These are phyloP conservation scores for Mylabris phalerata DNA, from an alignment of 1,140 invertebrate genomes.

Conservation along the genomic window DNA sequence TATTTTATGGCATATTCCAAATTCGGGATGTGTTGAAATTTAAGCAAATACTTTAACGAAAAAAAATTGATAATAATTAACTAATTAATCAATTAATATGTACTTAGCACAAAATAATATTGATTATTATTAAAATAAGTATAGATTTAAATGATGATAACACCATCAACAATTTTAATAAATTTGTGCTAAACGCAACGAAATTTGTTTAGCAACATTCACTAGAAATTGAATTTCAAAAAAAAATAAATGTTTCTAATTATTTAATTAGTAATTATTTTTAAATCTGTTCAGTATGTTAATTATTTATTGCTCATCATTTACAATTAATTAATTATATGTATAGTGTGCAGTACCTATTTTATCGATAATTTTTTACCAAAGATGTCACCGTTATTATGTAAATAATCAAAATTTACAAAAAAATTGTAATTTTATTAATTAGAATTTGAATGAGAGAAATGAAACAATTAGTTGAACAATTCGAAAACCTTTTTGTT, in stretches of 20 bases:
- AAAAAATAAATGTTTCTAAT: not conserved
- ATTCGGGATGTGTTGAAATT: conserved; percentile 13
- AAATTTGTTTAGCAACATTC: conserved; percentile 24
- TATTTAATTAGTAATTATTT: conserved; percentile 16
- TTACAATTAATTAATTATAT: conserved; percentile 1
- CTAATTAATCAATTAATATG: conserved; percentile 10
- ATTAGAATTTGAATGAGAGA: conserved; percentile 19
- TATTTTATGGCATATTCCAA: conserved; percentile 12
- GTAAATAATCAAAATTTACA: conserved; percentile 34
- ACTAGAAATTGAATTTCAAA: conserved; percentile 9
- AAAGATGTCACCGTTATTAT: conserved; percentile 30
- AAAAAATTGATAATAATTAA: conserved; percentile 5
- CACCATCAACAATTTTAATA: conserved; percentile 15
- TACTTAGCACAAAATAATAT: conserved; percentile 36
- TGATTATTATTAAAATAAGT: conserved; percentile 16
- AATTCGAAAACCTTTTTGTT: conserved; percentile 5
- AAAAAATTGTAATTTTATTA: conserved; percentile 25
- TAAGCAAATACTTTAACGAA: conserved; percentile 21
- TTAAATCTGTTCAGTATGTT: conserved; percentile 7
- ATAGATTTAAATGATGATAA: conserved; percentile 19
- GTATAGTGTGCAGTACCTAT: conserved; percentile 24
- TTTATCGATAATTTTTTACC: conserved; percentile 33
- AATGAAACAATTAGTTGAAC: conserved; percentile 17
- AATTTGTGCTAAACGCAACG: conserved; percentile 21
- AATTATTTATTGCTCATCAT: conserved; percentile 32